phyloP scores from a whole-genome alignment of 2,888 invertebrate species.

The Dolichopus griseipennis region DNA sequence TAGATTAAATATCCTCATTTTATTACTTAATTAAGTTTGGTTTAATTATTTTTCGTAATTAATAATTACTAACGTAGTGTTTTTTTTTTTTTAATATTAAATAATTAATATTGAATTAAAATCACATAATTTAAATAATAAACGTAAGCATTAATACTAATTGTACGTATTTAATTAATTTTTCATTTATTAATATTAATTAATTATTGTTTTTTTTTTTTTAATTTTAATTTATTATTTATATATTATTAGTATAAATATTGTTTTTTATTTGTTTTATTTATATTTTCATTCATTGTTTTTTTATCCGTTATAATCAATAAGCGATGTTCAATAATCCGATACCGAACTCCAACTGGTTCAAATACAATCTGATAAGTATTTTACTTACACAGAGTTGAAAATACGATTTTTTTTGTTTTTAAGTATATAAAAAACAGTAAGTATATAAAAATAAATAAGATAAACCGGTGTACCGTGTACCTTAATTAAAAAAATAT shows the following conservation, averaged over 20 bases:
- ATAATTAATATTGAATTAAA: too few species aligned
- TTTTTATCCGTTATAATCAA: not conserved
- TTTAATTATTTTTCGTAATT: too few species aligned
- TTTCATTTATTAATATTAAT: not conserved
- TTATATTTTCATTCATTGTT: not conserved
- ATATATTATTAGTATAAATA: too few species aligned
- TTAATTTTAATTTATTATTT: not conserved
- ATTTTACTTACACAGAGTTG: not conserved
- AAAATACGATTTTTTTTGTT: not conserved
- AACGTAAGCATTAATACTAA: too few species aligned
- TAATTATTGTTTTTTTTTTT: slow-evolving; percentile 23
- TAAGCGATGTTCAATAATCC: slow-evolving; percentile 16
- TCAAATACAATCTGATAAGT: slow-evolving; percentile 10
- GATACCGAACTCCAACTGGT: slow-evolving; percentile 23
- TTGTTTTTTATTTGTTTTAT: not conserved
- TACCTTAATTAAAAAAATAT: not conserved
- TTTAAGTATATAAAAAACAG: not conserved
- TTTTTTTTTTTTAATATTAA: too few species aligned
- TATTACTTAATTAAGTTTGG: too few species aligned
- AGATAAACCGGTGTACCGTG: not conserved
- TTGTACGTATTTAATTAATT: too few species aligned
- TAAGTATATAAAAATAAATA: not conserved
- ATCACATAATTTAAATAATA: too few species aligned
- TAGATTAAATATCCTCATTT: too few species aligned
- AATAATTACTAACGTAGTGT: too few species aligned